These are phyloP conservation scores for Sturmia bella DNA, from an alignment of 2,888 invertebrate genomes.

Conservation along the genomic window DNA sequence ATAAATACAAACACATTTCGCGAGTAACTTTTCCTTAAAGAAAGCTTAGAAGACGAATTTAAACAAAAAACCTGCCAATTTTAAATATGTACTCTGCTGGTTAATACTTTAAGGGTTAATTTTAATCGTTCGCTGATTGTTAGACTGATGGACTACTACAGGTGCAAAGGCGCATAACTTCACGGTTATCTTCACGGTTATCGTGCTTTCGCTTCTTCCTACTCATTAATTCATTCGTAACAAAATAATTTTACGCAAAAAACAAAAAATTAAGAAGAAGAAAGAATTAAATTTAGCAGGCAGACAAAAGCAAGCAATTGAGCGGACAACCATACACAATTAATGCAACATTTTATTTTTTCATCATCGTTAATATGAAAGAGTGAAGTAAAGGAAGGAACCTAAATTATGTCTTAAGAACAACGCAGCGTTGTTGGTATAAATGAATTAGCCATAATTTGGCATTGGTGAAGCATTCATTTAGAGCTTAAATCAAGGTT, in stretches of 20 bases:
- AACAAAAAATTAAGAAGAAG: no score
- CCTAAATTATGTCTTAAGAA: neutral
- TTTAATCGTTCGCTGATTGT: conserved; percentile 47
- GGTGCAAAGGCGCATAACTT: conserved; percentile 66
- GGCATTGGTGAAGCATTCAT: conserved; percentile 59
- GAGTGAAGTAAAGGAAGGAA: conserved; percentile 8
- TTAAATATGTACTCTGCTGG: conserved; percentile 29
- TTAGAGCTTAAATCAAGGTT: conserved; percentile 46
- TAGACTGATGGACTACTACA: conserved; percentile 32
- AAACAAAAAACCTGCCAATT: conserved; percentile 34
- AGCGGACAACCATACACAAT: conserved; percentile 50
- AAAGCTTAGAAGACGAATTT: neutral
- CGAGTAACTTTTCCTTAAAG: no score
- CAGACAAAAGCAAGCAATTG: conserved; percentile 24
- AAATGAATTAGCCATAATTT: conserved; percentile 49
- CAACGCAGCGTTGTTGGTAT: neutral
- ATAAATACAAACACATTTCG: neutral
- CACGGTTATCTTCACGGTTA: conserved; percentile 64
- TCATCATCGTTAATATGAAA: conserved; percentile 21
- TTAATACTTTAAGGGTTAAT: conserved; percentile 52
- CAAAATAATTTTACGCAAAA: neutral
- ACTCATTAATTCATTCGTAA: conserved; percentile 52
- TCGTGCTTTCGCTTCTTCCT: conserved; percentile 34
- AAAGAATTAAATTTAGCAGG: conserved; percentile 2
- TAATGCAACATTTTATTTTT: conserved; percentile 39